Conservation (phyloP, 37 sponge, comb jelly and placozoan species). For the Oscarella lobularis region DNA sequence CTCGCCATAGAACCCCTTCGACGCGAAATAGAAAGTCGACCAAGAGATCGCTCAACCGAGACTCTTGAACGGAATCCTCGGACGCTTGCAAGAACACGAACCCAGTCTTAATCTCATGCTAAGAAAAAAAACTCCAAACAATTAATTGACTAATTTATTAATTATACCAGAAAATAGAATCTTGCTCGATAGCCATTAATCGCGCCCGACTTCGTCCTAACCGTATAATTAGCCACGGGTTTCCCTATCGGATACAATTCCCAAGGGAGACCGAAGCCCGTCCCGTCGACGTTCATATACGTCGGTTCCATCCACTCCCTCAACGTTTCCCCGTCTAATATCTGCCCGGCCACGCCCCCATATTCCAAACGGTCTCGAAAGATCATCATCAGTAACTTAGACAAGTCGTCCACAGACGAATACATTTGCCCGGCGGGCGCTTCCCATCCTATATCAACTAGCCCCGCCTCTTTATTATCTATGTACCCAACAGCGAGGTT, state of each 20-base stretch:
- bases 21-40: constrained; percentile 18
- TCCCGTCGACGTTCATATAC: constrained; percentile 29
- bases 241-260: constrained; percentile 35
- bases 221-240: constrained; percentile 35
- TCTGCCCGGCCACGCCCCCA: constrained; percentile 14
- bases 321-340: constrained; percentile 57
- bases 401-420: constrained; percentile 33
- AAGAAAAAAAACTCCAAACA: too few relatives aligned
- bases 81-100: constrained; percentile 43
- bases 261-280: constrained; percentile 56
- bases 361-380: constrained; percentile 19
- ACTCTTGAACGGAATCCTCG: constrained; percentile 19
- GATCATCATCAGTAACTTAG: constrained; percentile 34
- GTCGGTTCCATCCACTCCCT: constrained; percentile 59
- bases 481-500: constrained; percentile 49
- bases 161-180: too few relatives aligned
- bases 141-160: too few relatives aligned
- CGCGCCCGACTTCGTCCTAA: constrained; percentile 39
- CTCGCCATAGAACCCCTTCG: too few relatives aligned
- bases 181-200: constrained; percentile 55
- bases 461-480: constrained; percentile 11
- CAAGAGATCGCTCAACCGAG: constrained; percentile 7
- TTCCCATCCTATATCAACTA: constrained; percentile 55
- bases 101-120: constrained; percentile 50
- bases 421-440: constrained; percentile 66